Base-by-base conservation (phyloP, 2,888 invertebrate genomes). In the Mallateleia sp. region DNA sequence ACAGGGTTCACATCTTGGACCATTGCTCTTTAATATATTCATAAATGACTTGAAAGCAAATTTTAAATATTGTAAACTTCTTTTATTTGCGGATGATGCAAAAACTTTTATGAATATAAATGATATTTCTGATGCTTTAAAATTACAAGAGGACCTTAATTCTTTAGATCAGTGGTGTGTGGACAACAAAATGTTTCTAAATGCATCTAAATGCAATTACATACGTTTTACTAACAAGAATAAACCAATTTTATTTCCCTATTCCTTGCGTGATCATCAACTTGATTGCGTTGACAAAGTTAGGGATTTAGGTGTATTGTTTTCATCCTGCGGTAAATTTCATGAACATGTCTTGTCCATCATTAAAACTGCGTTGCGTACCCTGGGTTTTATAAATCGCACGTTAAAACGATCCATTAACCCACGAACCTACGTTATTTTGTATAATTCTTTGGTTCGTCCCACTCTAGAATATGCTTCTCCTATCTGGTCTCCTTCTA, bases 71-170 rank as follows among this genome's bases (percentile, higher is more conserved):
- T 24, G n/a, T n/a, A n/a, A n/a, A n/a, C n/a, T n/a, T n/a, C n/a
- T n/a, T n/a, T n/a, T n/a, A n/a, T n/a, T n/a, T 24, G 54, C 54
- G 9, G 54, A 54, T 24, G 54, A 54, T 54, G 54, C 54, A 11
- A 54, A 54, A 54, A 14, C 25, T 22, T 54, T 54, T 54, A 8
- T 54, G 54, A 54, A 54, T 14, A 24, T 54, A 1, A 11, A 54
- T 24, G 9, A 50, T 24, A 9, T 54, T 4, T 2, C 9, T 2
- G 54, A 54, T 54, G 54, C 54, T 24, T 1, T 15, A 14, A 24
- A 20, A 24, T n/a, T 54, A 22, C 54, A 54, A n/a, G 14, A 24
- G 9, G 54, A 54, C 24, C 24, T 54, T 5, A 9, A 8, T 22
- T 14, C 22, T 54, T 54, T 54, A 6, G 54, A 24, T 11, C 9